These are phyloP conservation scores for Indicator maculatus DNA, from an alignment of 2,113 vertebrate genomes.

Conservation along the genomic window DNA sequence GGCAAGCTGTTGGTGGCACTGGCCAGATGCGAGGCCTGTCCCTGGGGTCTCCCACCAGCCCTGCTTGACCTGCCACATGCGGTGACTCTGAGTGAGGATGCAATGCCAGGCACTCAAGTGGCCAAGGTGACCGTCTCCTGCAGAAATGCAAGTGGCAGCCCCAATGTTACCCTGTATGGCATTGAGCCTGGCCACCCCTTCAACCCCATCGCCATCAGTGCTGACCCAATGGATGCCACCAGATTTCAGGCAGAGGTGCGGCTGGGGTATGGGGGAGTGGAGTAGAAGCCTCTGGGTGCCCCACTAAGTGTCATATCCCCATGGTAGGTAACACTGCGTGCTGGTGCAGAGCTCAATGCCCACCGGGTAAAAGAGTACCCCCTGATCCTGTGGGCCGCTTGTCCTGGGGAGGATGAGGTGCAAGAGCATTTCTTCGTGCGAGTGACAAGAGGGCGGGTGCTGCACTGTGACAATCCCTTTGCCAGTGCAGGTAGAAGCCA, in stretches of 20 bases:
- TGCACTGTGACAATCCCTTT: slow-evolving; percentile 50
- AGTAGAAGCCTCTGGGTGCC: fast-evolving
- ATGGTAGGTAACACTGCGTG: slow-evolving; percentile 72
- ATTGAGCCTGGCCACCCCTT: neutral
- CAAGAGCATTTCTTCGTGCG: slow-evolving; percentile 36
- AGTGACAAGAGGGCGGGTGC: neutral
- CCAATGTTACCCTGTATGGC: neutral
- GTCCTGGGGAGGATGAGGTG: neutral
- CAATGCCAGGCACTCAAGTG: neutral
- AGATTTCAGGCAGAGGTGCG: neutral
- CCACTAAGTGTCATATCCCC: neutral
- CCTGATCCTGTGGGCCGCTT: slow-evolving; percentile 53
- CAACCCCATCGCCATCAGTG: neutral
- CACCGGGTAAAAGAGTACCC: slow-evolving; percentile 57
- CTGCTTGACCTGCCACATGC: slow-evolving; percentile 42
- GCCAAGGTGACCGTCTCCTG: slow-evolving; percentile 58
- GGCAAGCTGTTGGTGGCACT: fast-evolving
- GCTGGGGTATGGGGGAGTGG: fast-evolving
- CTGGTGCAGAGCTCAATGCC: slow-evolving; percentile 58
- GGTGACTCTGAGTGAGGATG: slow-evolving; percentile 56
- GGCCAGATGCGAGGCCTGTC: fast-evolving
- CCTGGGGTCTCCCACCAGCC: neutral
- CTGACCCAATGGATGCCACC: fast-evolving
- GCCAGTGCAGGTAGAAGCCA: slow-evolving; percentile 53
- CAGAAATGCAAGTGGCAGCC: neutral